Evolutionary conservation across 53 echinoderm and acorn worm species (phyloP).

Genomic region (Paracentrotus lividus): DNA sequence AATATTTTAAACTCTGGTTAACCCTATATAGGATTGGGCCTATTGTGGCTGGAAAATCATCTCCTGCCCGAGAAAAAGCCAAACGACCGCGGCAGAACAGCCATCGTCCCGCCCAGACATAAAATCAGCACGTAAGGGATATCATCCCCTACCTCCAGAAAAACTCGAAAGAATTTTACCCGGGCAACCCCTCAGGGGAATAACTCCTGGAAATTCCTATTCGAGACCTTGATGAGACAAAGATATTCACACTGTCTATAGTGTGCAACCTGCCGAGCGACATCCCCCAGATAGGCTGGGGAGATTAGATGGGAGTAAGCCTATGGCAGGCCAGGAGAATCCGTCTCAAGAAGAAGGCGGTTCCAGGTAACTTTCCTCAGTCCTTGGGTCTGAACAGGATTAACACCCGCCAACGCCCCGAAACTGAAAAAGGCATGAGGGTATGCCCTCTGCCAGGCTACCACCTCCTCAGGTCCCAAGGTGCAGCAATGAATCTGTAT

Average conservation of each 20-base stretch:
- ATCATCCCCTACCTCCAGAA: not conserved
- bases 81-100: not conserved
- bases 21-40: no score
- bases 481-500: constrained; percentile 30
- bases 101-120: not conserved
- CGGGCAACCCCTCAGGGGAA: no score
- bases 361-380: not conserved
- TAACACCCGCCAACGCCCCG: not conserved
- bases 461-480: not conserved
- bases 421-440: not conserved
- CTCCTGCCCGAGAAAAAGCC: no score
- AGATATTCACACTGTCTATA: not conserved
- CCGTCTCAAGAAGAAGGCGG: not conserved
- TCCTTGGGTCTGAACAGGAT: not conserved
- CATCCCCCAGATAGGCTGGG: not conserved
- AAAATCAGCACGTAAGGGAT: not conserved
- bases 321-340: not conserved
- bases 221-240: not conserved
- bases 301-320: not conserved
- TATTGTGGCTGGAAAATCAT: no score
- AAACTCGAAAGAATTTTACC: not conserved
- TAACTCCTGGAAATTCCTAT: no score
- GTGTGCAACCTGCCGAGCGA: not conserved
- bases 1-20: no score
- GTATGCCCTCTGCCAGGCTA: not conserved